Evolutionary conservation across 2,113 vertebrate species (phyloP), one percentile per base, ranked within the genome.

Genomic region (Microtus ochrogaster): DNA sequence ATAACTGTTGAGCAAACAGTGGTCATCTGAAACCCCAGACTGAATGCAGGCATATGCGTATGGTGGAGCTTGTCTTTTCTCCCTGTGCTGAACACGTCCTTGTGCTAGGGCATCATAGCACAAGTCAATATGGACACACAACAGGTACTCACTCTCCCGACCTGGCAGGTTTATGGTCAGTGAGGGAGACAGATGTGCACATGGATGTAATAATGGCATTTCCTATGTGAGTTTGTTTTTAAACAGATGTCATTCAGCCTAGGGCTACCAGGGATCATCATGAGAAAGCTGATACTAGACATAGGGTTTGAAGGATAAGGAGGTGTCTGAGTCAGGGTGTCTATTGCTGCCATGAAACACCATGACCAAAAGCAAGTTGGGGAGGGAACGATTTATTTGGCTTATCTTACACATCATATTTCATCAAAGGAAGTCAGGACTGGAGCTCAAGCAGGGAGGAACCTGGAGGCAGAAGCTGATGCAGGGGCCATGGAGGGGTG

Each of bases 61-160:
- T n/a, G 14, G 52, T 61, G 36, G 36, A 72, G 47, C 65, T 36
- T 85, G 33, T 47, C 41, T 33, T 47, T 21, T 86, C 76, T 39
- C 47, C 66, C 78, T 92, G 47, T 83, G n/a, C 74, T 91, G 88
- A 78, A 87, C 91, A 89, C 28, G n/a, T 85, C 90, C 10, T 73
- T 92, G 65, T 79, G 47, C 78, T 78, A 9, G 84, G 65, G 24
- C 49, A n/a, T 76, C 28, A 63, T 17, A 66, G 5, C 68, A 30
- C 86, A 74, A 73, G 72, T 17, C 72, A 85, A 55, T 81, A 39
- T 92, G 28, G 10, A 70, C 70, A 55, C 16, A 66, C 61, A 90
- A 44, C 77, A 33, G 49, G 36, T 61, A 78, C 78, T 74, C 7
- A 30, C 61, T 49, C 44, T 77, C 47, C 61, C 44, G 3, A 55